Percentiles rank a stretch among this genome's conserved stretches.
These are phyloP conservation scores for Microtus pennsylvanicus DNA, from an alignment of 2,113 vertebrate species.

Conservation along the genomic window DNA sequence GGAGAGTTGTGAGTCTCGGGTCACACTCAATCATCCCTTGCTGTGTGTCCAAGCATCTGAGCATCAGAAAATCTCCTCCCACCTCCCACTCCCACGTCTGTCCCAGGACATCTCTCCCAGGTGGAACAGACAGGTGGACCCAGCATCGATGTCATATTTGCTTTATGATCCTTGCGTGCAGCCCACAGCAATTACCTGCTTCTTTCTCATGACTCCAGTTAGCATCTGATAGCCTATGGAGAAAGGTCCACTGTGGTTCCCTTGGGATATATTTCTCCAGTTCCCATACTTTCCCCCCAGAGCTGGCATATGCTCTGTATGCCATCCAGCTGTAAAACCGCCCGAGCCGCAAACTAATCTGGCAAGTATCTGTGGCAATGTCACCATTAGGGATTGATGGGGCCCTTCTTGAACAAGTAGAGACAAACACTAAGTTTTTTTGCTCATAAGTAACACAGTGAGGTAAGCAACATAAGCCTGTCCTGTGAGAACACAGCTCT, in stretches of 20 bases:
- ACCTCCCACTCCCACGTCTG: neutral
- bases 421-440: neutral
- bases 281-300: neutral
- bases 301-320: neutral
- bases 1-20: conserved; percentile 51
- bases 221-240: neutral
- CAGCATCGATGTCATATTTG: neutral
- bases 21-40: neutral
- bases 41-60: neutral
- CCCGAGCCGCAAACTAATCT: neutral
- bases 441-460: neutral
- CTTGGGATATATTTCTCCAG: neutral
- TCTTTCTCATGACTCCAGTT: neutral
- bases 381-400: neutral
- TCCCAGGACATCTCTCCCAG: neutral
- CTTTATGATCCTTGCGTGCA: neutral
- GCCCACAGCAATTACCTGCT: too few species aligned
- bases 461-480: neutral
- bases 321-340: neutral
- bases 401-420: conserved; percentile 8
- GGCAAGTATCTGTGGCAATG: neutral
- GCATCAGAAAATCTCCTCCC: neutral
- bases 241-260: neutral
- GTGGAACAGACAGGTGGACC: too few species aligned
- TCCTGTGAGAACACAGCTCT: neutral